These are phyloP conservation scores for Pseudoatta argentina DNA, from an alignment of 1,140 invertebrate species.

Conservation along the genomic window DNA sequence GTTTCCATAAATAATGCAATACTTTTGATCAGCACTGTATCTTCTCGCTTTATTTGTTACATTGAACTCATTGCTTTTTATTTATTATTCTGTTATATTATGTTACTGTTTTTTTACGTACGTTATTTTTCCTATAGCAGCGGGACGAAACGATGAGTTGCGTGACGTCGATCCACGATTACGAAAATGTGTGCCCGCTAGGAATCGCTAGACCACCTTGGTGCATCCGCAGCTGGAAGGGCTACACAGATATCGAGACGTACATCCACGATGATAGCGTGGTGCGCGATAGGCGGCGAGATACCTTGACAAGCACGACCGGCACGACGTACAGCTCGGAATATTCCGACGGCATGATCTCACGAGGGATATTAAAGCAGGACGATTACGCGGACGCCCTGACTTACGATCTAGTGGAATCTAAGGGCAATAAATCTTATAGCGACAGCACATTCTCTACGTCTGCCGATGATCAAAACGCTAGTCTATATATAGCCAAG, in stretches of 20 bases:
- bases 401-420: slow-evolving; percentile 85
- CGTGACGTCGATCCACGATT: slow-evolving; percentile 89
- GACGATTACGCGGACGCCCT: slow-evolving; percentile 88
- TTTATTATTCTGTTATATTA: not conserved
- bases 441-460: slow-evolving; percentile 49
- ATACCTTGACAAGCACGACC: slow-evolving; percentile 87
- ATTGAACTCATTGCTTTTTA: not conserved
- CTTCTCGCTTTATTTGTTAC: no score
- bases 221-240: slow-evolving; percentile 90
- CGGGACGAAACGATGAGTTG: slow-evolving; percentile 87
- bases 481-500: slow-evolving; percentile 86
- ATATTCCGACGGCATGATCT: slow-evolving; percentile 78
- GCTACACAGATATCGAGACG: slow-evolving; percentile 89
- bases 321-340: slow-evolving; percentile 81
- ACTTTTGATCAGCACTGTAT: not conserved
- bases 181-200: slow-evolving; percentile 90
- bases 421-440: slow-evolving; percentile 67
- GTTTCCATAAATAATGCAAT: no score
- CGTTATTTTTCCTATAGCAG: slow-evolving; percentile 46
- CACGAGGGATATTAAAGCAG: slow-evolving; percentile 81
- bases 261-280: slow-evolving; percentile 89
- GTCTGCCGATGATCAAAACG: slow-evolving; percentile 77
- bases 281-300: slow-evolving; percentile 87
- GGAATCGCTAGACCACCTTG: slow-evolving; percentile 89
- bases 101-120: not conserved